Evolutionary conservation across 2,888 invertebrate species (phyloP).

Genomic region (Allolobophora icterica): DNA sequence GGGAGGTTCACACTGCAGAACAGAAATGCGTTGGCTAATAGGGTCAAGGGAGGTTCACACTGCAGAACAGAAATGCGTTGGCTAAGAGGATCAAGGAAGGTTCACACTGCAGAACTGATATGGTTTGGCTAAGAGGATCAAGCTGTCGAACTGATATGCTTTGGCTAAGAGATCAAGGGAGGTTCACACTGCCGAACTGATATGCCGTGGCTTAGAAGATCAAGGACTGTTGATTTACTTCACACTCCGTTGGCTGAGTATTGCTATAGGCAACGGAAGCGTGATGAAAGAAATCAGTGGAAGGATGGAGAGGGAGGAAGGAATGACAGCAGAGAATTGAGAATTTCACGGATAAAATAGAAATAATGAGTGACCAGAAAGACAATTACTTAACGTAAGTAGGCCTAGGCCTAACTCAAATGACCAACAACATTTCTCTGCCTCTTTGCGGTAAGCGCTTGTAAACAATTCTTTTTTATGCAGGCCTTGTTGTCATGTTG

Average conservation of each 20-base stretch:
- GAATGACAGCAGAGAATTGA: background rate
- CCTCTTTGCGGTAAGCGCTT: too few species aligned
- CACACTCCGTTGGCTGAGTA: too few species aligned
- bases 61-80: too few species aligned
- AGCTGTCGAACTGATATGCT: background rate
- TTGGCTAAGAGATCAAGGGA: background rate
- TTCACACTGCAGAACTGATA: too few species aligned
- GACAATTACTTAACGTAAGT: background rate
- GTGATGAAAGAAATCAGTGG: background rate
- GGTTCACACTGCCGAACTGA: background rate
- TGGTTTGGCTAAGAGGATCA: too few species aligned
- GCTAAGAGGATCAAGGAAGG: too few species aligned
- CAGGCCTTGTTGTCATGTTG: too few species aligned
- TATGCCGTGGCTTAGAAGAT: background rate
- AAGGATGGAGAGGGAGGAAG: background rate
- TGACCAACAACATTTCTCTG: background rate
- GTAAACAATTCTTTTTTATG: too few species aligned
- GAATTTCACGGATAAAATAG: background rate
- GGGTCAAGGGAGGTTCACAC: too few species aligned
- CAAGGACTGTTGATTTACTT: background rate
- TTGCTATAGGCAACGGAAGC: background rate
- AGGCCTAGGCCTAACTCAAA: too few species aligned
- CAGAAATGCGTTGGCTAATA: too few species aligned
- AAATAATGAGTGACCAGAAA: background rate
- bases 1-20: too few species aligned